Base-by-base conservation (phyloP, 2,113 vertebrate species). In the Mormyrus iriodes region DNA sequence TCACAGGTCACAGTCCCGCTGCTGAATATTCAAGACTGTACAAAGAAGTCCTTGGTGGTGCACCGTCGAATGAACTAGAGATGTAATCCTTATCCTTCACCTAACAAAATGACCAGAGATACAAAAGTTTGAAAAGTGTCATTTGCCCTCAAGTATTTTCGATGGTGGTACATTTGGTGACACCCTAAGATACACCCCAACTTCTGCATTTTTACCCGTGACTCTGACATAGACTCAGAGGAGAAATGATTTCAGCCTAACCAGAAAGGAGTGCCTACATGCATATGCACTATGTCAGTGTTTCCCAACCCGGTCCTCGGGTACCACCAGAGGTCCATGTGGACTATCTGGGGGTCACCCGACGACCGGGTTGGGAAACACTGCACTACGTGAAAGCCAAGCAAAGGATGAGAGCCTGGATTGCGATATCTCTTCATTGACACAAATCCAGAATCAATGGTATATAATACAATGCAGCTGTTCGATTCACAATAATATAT, bases 1-100 rank as follows among this genome's bases (percentile, higher is more conserved):
- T 65, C 55, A n/a, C 24, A 8, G 55, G 89, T 21, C 44, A 42
- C 73, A 83, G 13, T 42, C 73, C 52, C 42, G 88, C 7, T 58
- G 88, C 9, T 17, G 49, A 89, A 82, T 53, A 55, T 35, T 55
- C 19, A 53, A 39, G 82, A n/a, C 21, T 85, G 24, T 88, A 83
- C 87, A 42, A 89, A 65, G 31, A 19, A 58, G 44, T 76, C 10
- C 21, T 86, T 48, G 9, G 46, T 85, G 51, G 42, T 15, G 27
- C n/a, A 90, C 89, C 89, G 86, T 46, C 48, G 51, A 73, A 88
- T 3, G 31, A 76, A 76, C 35, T 19, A 7, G 15, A 76, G 15
- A 42, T 39, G 17, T 6, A 76, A 35, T 17, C 15, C 4, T 42
- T 42, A 76, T 13, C 73, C 35, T 35, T 39, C 73, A 76, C 31